phyloP scores from a whole-genome alignment of 2,797 vertebrate species.

The Danio tinwini region DNA sequence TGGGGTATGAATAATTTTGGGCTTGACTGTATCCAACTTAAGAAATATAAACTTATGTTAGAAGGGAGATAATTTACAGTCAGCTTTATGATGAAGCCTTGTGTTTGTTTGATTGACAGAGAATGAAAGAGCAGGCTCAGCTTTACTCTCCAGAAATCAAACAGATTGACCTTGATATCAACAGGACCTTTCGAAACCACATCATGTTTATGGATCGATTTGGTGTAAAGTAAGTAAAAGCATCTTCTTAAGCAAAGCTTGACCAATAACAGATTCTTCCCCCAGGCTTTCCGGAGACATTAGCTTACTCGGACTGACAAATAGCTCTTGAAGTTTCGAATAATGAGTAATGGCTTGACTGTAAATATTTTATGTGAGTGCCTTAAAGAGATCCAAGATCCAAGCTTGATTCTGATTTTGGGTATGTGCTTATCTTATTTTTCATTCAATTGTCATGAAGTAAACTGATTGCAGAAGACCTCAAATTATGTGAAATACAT shows the following conservation, averaged over 20 bases:
- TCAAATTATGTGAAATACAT: background rate
- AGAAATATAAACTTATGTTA: no score
- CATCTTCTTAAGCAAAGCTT: no score
- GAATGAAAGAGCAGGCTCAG: slow-evolving; percentile 90
- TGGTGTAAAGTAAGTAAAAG: slow-evolving; percentile 87
- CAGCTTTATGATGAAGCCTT: background rate
- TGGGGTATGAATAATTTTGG: no score
- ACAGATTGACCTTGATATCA: slow-evolving; percentile 93
- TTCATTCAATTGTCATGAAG: background rate
- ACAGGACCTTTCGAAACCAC: slow-evolving; percentile 93
- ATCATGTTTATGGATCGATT: slow-evolving; percentile 96
- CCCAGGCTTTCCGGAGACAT: background rate
- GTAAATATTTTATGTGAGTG: background rate
- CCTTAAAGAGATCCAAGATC: slow-evolving; percentile 1
- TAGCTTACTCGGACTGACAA: background rate
- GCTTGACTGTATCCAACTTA: no score
- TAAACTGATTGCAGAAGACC: background rate
- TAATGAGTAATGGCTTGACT: background rate
- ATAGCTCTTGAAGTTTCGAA: background rate
- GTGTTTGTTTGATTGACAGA: slow-evolving; percentile 70
- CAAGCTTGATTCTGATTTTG: no score
- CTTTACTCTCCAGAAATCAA: slow-evolving; percentile 89
- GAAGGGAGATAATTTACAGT: no score
- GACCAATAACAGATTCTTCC: background rate
- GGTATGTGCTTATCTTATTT: background rate